These are phyloP conservation scores for Himalopsyche tibetana DNA, from an alignment of 2,888 invertebrate species.

Conservation along the genomic window DNA sequence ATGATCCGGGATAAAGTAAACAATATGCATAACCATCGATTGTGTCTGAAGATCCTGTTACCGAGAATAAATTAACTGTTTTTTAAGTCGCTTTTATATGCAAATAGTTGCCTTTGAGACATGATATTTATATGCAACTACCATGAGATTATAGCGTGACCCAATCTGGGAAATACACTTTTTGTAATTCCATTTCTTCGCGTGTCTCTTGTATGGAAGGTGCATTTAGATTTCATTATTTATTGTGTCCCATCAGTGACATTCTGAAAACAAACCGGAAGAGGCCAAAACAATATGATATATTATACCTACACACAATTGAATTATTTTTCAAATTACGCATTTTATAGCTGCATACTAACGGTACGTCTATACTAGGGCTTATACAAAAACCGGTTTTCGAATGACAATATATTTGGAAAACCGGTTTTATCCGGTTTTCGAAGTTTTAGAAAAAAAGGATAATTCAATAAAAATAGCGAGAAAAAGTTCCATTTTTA, in stretches of 20 bases:
- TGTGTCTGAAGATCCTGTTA: conserved; percentile 58
- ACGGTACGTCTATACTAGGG: too few species aligned
- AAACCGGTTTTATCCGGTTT: too few species aligned
- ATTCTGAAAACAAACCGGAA: too few species aligned
- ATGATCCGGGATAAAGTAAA: conserved; percentile 2
- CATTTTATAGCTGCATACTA: too few species aligned
- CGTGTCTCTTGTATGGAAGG: conserved; percentile 39
- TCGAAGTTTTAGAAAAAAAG: too few species aligned
- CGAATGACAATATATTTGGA: too few species aligned
- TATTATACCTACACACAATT: too few species aligned
- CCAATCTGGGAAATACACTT: conserved; percentile 53
- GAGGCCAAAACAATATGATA: too few species aligned
- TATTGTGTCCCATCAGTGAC: background rate
- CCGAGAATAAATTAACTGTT: conserved; percentile 46
- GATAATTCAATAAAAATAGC: too few species aligned
- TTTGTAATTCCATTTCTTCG: conserved; percentile 52
- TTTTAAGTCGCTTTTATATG: conserved; percentile 40
- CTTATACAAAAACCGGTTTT: too few species aligned
- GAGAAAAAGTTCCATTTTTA: too few species aligned
- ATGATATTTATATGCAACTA: conserved; percentile 46
- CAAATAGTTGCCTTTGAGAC: conserved; percentile 9
- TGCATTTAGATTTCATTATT: conserved; percentile 38
- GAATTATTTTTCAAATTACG: too few species aligned
- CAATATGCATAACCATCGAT: conserved; percentile 39
- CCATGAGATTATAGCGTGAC: conserved; percentile 16